Conservation (phyloP, 2,113 vertebrate species). For the Corydoras maculifer region DNA sequence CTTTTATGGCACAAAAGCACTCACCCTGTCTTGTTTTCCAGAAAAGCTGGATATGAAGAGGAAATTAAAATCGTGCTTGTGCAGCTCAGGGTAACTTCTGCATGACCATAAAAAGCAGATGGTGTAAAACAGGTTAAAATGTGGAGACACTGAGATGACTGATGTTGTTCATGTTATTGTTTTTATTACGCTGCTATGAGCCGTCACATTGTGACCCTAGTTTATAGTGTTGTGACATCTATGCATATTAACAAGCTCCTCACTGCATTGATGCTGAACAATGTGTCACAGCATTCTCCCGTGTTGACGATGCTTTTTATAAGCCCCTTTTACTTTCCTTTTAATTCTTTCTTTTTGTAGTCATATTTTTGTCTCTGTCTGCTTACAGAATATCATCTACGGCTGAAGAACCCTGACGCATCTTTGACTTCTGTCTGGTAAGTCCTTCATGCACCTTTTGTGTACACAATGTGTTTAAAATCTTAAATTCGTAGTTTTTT, state of each 20-base stretch:
- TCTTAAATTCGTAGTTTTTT: no score
- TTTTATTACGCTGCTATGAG: background rate
- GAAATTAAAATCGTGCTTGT: background rate
- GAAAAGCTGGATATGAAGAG: no score
- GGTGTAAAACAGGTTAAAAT: background rate
- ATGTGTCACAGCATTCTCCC: background rate
- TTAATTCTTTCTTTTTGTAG: no score
- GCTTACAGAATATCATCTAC: no score
- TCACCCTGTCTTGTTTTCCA: no score
- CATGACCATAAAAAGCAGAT: background rate
- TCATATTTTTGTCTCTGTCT: no score
- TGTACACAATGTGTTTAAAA: no score
- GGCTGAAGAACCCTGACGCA: no score
- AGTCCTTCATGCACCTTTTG: no score
- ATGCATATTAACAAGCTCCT: background rate
- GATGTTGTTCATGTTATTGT: background rate
- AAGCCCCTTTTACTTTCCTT: no score
- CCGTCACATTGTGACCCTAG: background rate
- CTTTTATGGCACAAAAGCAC: no score
- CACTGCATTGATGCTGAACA: background rate
- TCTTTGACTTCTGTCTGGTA: no score
- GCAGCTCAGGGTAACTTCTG: background rate
- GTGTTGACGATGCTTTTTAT: background rate
- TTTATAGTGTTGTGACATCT: background rate
- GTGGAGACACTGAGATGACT: background rate